These are phyloP conservation scores for Zootermopsis nevadensis DNA, from an alignment of 2,888 invertebrate species.

Conservation along the genomic window DNA sequence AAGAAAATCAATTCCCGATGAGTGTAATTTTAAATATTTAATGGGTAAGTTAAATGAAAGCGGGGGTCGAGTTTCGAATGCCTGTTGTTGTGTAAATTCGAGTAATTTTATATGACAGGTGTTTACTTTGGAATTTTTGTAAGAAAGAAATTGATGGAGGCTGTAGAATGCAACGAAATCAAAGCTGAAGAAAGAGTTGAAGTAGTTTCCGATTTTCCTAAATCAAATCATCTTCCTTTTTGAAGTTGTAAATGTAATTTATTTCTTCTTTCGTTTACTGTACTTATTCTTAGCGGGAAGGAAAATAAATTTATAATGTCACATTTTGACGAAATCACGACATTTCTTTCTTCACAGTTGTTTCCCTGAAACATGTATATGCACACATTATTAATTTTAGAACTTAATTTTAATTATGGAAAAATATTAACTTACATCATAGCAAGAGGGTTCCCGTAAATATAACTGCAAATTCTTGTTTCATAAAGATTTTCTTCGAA, in stretches of 20 bases:
- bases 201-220: background rate
- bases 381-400: no score
- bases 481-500: no score
- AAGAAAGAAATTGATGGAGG: background rate
- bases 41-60: background rate
- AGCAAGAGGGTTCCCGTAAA: no score
- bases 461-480: no score
- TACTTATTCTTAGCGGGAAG: no score
- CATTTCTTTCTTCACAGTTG: no score
- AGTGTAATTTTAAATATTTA: background rate
- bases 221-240: background rate
- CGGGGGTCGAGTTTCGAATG: background rate
- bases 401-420: no score
- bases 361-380: no score
- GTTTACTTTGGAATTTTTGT: background rate
- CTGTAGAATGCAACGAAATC: background rate
- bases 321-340: no score
- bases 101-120: background rate
- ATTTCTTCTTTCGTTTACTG: background rate
- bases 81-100: background rate
- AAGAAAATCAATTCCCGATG: background rate
- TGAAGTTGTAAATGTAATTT: background rate
- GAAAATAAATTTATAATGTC: no score
- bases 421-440: no score
- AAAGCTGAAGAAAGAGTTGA: background rate